Conservation (phyloP, 2,888 invertebrate genomes). For the Polyommatus iphigenia region DNA sequence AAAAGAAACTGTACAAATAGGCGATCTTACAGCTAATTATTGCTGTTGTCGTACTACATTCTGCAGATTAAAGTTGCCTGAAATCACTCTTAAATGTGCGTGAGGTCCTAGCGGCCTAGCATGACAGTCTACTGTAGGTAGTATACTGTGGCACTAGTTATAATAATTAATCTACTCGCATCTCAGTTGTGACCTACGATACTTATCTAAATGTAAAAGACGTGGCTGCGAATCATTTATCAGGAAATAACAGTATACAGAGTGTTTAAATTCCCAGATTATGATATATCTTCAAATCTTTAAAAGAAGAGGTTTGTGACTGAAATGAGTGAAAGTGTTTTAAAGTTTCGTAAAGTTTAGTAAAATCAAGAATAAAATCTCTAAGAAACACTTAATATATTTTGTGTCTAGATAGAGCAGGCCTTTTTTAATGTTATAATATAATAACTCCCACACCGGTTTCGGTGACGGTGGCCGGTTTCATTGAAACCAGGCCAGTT, state of each 20-base stretch:
- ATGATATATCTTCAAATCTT: not conserved
- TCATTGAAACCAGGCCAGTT: too few relatives aligned
- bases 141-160: slow-evolving; percentile 27
- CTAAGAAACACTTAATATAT: too few relatives aligned
- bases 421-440: too few relatives aligned
- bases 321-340: not conserved
- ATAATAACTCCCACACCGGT: too few relatives aligned
- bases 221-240: slow-evolving; percentile 41
- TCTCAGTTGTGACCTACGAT: slow-evolving; percentile 41
- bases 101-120: not conserved
- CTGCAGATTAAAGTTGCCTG: not conserved
- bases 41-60: too few relatives aligned
- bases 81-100: not conserved
- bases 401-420: too few relatives aligned
- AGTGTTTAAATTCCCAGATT: slow-evolving; percentile 1
- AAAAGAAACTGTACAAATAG: too few relatives aligned
- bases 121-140: not conserved
- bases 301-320: not conserved
- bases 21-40: too few relatives aligned
- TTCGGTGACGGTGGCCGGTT: too few relatives aligned
- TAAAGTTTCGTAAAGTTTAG: not conserved
- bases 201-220: slow-evolving; percentile 42
- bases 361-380: too few relatives aligned
- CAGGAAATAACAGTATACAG: slow-evolving; percentile 30
- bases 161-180: slow-evolving; percentile 38